Evolutionary conservation across 2,888 invertebrate species (phyloP), one percentile per base, ranked within the genome.

Genomic region (Operophtera brumata): DNA sequence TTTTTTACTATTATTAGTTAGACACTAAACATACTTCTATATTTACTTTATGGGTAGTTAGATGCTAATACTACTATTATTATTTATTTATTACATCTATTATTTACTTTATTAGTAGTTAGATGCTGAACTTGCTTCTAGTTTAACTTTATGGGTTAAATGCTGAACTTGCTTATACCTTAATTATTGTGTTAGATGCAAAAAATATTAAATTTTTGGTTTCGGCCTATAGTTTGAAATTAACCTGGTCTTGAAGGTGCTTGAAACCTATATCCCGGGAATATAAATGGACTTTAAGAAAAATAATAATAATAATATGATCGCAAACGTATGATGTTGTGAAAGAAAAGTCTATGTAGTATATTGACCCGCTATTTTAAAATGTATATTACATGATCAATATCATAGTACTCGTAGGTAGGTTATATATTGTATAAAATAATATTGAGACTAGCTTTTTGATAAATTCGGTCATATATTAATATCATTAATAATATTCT

Each of bases 361-460:
- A 34, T 51, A 54, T 53, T 34, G 9, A 37, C 36, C 37, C 44
- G 49, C 32, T 49, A 30, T 37, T 35, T 13, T 26, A 36, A 42
- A 37, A 12, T 32, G 45, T 47, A 54, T 13, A 0, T 7, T 8
- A 8, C 8, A 8, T 34, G 13, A n/a, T n/a, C n/a, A 11, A 11
- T 36, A 11, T 13, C 36, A 13, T 13, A 13, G 13, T 12, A 7
- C 6, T 36, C 4, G 20, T 13, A 11, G 6, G 8, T 11, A 36
- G 36, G 34, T 10, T 35, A 6, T 6, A n/a, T n/a, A n/a, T 5
- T 34, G 13, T 36, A 3, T 1, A 11, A 36, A n/a, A 34, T 30
- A 54, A 57, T 72, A 77, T 84, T 88, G 89, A 90, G 89, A 89
- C 89, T 89, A 89, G 89, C 88, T 82, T 81, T 86, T 87, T 85